Evolutionary conservation across 1,140 invertebrate species (phyloP).

Genomic region (Tribolium castaneum): DNA sequence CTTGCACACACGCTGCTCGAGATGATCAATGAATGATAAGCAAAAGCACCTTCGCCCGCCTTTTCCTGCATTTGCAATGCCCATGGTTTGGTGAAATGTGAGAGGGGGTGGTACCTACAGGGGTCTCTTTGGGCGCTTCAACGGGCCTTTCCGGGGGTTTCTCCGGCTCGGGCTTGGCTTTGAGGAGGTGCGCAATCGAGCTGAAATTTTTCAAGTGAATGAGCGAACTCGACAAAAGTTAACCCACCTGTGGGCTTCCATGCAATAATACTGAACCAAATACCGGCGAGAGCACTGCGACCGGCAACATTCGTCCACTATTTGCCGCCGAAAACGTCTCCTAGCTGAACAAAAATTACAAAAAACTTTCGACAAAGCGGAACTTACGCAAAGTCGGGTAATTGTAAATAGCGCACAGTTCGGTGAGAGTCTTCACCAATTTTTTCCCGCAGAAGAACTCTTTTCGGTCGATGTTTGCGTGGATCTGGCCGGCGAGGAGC

Average conservation of each 20-base stretch:
- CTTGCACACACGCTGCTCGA: background rate
- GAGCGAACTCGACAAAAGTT: background rate
- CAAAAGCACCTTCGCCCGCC: conserved; percentile 7
- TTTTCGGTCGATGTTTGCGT: conserved; percentile 1
- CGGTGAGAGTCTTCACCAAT: conserved; percentile 14
- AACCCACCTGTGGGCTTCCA: background rate
- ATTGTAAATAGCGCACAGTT: conserved; percentile 27
- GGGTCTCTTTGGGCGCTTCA: background rate
- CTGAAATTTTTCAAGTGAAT: background rate
- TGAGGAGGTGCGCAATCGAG: background rate
- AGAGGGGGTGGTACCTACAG: background rate
- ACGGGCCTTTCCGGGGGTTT: background rate
- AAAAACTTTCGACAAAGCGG: background rate
- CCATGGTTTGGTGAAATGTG: background rate
- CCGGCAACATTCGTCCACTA: conserved; percentile 26
- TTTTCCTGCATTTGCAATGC: background rate
- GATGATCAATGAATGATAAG: background rate
- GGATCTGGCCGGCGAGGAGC: background rate
- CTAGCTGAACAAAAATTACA: background rate
- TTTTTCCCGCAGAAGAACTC: conserved; percentile 24
- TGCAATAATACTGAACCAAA: conserved; percentile 25
- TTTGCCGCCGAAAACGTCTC: conserved; percentile 9
- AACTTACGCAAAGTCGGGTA: conserved; percentile 22
- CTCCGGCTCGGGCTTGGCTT: background rate
- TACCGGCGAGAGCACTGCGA: conserved; percentile 3